Conservation (phyloP, 1,140 invertebrate species). For the Babylonia areolata region DNA sequence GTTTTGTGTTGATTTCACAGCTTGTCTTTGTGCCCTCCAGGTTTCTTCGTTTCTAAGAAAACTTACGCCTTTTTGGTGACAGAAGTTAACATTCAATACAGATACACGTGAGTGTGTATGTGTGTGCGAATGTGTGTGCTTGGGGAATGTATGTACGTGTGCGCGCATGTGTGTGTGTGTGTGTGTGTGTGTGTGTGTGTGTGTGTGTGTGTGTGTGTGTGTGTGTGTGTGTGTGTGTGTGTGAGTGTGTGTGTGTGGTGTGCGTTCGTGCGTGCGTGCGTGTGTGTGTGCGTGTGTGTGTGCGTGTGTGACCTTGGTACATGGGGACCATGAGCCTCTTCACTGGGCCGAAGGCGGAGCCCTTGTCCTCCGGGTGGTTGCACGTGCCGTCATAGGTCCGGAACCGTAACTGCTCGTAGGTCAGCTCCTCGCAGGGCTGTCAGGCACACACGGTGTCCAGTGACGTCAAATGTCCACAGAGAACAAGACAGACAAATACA, state of each 20-base stretch:
- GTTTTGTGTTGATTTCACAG: not conserved
- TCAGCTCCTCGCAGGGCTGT: not conserved
- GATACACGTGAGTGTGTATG: not conserved
- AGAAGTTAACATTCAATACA: no score
- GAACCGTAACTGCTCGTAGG: not conserved
- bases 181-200: not conserved
- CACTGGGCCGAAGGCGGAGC: not conserved
- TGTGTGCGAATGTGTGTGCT: not conserved
- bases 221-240: not conserved
- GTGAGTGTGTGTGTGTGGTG: not conserved
- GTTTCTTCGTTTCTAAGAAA: not conserved
- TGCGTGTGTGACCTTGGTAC: not conserved
- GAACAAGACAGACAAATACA: no score
- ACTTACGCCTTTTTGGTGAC: not conserved
- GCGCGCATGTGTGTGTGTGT: not conserved
- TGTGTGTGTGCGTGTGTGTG: not conserved
- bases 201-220: not conserved
- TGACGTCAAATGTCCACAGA: no score
- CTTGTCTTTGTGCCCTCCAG: not conserved
- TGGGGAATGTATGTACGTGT: not conserved
- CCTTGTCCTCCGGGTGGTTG: not conserved
- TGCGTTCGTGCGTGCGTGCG: not conserved
- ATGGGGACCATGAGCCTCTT: not conserved
- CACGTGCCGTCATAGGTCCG: constrained; percentile 18
- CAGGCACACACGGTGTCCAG: no score